A percentile compares a stretch with the other conserved stretches of the same genome.
Evolutionary conservation across 2,888 invertebrate genomes (phyloP).

Genomic region (Andrena bicolor): DNA sequence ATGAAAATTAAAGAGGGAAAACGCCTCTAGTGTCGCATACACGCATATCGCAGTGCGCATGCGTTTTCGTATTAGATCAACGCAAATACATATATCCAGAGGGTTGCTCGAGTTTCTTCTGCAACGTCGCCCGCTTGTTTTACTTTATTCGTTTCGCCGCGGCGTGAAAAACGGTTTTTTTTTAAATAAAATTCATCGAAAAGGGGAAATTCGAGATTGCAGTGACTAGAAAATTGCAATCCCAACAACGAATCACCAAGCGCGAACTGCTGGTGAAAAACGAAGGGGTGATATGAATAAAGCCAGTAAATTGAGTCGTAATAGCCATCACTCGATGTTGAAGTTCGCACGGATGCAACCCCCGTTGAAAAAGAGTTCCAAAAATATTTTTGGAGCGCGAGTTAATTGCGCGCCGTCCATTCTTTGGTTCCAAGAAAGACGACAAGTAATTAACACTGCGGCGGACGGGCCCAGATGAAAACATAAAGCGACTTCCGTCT

Average conservation of each 20-base stretch:
- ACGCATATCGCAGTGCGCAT: constrained; percentile 17
- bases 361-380: not conserved
- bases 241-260: not conserved
- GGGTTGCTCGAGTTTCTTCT: constrained; percentile 66
- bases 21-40: constrained; percentile 21
- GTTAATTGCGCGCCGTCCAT: constrained; percentile 12
- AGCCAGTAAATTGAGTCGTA: not conserved
- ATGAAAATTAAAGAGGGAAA: constrained; percentile 47
- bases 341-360: not conserved
- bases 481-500: constrained; percentile 59
- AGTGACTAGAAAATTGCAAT: constrained; percentile 11
- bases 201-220: not conserved
- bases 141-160: constrained; percentile 62
- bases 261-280: not conserved
- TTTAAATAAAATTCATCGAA: constrained; percentile 66
- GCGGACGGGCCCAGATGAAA: constrained; percentile 59
- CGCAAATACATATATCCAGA: constrained; percentile 69
- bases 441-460: constrained; percentile 57
- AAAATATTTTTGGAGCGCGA: constrained; percentile 9
- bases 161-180: constrained; percentile 45
- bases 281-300: constrained; percentile 2
- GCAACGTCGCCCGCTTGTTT: constrained; percentile 65
- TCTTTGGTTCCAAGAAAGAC: constrained; percentile 36
- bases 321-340: not conserved
- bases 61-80: constrained; percentile 58